Conservation (phyloP, 2,113 vertebrate genomes). For the Cichladusa arquata region DNA sequence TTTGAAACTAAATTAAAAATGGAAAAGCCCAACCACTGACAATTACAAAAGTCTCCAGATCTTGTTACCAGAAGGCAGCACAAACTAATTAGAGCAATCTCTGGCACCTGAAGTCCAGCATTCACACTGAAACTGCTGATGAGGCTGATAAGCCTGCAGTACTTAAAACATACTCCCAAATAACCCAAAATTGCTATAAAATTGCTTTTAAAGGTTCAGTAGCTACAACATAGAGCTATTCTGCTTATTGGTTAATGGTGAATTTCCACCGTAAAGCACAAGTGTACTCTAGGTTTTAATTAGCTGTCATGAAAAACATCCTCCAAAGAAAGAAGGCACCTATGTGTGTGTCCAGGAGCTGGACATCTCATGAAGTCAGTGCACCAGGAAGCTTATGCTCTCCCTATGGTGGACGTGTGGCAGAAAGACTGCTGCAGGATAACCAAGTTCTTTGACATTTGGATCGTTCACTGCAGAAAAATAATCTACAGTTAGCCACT, state of each 20-base stretch:
- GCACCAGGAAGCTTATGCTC: background rate
- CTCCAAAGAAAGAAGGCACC: background rate
- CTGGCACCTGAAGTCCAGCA: background rate
- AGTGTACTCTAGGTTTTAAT: background rate
- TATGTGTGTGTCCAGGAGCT: background rate
- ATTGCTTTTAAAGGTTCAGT: conserved; percentile 49
- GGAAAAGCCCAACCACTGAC: background rate
- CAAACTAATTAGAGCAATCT: background rate
- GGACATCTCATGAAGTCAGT: background rate
- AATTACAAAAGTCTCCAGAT: background rate
- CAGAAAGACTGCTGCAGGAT: background rate
- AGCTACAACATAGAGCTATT: background rate
- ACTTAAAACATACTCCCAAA: conserved; percentile 69
- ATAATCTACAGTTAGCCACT: background rate
- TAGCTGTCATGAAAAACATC: background rate
- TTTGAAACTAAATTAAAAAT: background rate
- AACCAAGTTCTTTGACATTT: background rate
- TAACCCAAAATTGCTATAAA: conserved; percentile 51
- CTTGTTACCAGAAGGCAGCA: background rate
- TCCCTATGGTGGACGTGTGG: accelerated
- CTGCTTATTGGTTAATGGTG: background rate
- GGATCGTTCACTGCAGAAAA: background rate
- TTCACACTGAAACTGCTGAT: background rate
- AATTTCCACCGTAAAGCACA: conserved; percentile 7
- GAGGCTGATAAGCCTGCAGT: background rate